These are phyloP conservation scores for Malacoctenus gilli DNA, from an alignment of 2,797 vertebrate species.

Conservation along the genomic window DNA sequence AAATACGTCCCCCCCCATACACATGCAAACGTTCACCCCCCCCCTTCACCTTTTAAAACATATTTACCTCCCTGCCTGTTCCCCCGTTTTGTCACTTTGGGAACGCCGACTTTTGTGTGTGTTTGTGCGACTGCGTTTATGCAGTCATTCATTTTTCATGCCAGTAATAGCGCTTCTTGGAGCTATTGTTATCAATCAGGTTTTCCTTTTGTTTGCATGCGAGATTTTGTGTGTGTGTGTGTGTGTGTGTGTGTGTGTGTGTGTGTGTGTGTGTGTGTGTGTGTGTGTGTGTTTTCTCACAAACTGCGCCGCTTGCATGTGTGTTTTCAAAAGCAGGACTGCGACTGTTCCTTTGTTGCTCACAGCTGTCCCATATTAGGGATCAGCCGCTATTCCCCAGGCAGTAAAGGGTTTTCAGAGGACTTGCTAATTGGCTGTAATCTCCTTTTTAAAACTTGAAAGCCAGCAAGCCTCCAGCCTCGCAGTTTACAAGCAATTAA, in stretches of 20 bases:
- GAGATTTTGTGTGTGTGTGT: slow-evolving; percentile 42
- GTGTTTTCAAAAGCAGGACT: slow-evolving; percentile 66
- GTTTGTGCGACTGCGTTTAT: slow-evolving; percentile 53
- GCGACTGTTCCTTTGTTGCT: slow-evolving; percentile 75
- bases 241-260: neutral
- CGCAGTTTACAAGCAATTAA: slow-evolving; percentile 82
- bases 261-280: slow-evolving; percentile 55
- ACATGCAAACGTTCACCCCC: slow-evolving; percentile 66
- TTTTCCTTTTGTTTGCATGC: slow-evolving; percentile 57
- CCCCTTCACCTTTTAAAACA: slow-evolving; percentile 74
- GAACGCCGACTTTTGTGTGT: slow-evolving; percentile 47
- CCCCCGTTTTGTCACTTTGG: slow-evolving; percentile 70
- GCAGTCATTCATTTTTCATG: slow-evolving; percentile 74
- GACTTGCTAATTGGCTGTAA: slow-evolving; percentile 83
- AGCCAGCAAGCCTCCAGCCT: slow-evolving; percentile 71
- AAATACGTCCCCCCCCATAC: slow-evolving; percentile 68
- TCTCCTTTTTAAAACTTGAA: slow-evolving; percentile 80
- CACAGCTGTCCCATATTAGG: slow-evolving; percentile 75
- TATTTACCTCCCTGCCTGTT: slow-evolving; percentile 73
- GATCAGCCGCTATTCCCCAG: slow-evolving; percentile 74
- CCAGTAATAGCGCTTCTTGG: slow-evolving; percentile 66
- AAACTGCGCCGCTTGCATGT: slow-evolving; percentile 48
- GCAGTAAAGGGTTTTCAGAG: slow-evolving; percentile 71
- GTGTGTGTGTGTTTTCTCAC: slow-evolving; percentile 41
- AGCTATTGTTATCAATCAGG: slow-evolving; percentile 58